Evolutionary conservation across 2,113 vertebrate genomes (phyloP).

Genomic region (Tychaedon coryphoeus): DNA sequence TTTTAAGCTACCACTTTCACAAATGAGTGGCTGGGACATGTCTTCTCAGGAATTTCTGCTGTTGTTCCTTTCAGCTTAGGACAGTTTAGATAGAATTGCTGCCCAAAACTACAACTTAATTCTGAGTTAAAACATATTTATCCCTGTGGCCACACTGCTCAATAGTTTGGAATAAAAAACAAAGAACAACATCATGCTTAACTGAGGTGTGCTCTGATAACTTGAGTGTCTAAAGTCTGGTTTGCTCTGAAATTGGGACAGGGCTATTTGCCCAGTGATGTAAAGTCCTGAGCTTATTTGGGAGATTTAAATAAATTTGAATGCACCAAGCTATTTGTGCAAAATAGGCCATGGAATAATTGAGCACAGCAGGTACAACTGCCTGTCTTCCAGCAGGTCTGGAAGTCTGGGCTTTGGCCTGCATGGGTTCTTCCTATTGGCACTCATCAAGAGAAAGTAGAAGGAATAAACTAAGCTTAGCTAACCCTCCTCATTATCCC

Average conservation of each 20-base stretch:
- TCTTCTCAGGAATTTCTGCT: not conserved
- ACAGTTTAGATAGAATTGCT: not conserved
- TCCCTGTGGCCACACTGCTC: not conserved
- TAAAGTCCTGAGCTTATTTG: not conserved
- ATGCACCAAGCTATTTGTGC: not conserved
- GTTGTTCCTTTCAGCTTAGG: not conserved
- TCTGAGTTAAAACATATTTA: not conserved
- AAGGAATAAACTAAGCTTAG: not conserved
- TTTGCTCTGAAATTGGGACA: not conserved
- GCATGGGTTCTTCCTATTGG: not conserved
- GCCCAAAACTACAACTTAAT: not conserved
- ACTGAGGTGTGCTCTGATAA: not conserved
- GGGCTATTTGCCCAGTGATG: not conserved
- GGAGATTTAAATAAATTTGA: not conserved
- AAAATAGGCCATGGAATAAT: not conserved
- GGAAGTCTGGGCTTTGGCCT: not conserved
- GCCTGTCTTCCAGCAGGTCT: not conserved
- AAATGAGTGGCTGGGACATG: not conserved
- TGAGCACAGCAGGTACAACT: not conserved
- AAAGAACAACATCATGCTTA: not conserved
- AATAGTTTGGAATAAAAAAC: not conserved
- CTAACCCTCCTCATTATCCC: not conserved
- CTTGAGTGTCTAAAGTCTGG: not conserved
- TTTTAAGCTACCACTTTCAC: not conserved
- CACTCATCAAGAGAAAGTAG: not conserved